Evolutionary conservation across 2,888 invertebrate genomes (phyloP).

Genomic region (Digitonthophagus gazella): DNA sequence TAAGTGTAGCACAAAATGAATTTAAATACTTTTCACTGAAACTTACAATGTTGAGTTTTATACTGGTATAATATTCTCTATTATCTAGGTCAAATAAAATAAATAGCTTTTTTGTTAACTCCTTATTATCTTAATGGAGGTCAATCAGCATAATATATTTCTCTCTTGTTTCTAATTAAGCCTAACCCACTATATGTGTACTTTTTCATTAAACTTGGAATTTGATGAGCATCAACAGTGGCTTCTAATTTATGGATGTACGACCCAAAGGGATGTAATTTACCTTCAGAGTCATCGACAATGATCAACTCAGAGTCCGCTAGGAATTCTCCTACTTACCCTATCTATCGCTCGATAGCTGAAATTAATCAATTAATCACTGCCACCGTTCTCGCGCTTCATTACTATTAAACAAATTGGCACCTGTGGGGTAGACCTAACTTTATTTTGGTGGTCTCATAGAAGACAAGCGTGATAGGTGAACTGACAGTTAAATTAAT

Average conservation of each 20-base stretch:
- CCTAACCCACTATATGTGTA: too few species aligned
- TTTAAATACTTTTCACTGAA: too few species aligned
- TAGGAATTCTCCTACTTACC: not conserved
- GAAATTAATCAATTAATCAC: slow-evolving; percentile 15
- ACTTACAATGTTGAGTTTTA: too few species aligned
- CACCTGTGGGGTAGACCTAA: not conserved
- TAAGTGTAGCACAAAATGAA: too few species aligned
- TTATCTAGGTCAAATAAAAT: too few species aligned
- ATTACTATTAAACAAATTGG: not conserved
- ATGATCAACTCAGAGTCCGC: not conserved
- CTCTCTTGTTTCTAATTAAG: too few species aligned
- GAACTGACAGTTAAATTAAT: not conserved
- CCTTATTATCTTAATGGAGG: too few species aligned
- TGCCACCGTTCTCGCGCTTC: not conserved
- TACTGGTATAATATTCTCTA: too few species aligned
- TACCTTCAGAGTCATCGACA: not conserved
- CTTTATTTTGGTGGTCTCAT: not conserved
- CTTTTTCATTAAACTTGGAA: too few species aligned
- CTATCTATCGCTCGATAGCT: not conserved
- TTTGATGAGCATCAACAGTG: not conserved
- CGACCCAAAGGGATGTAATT: not conserved
- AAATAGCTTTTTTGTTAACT: too few species aligned
- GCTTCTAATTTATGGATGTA: slow-evolving; percentile 1
- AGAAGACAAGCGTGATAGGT: too few species aligned
- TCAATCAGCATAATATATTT: too few species aligned